Percentiles rank a stretch among this genome's conserved stretches.
Evolutionary conservation across 1,140 invertebrate species (phyloP).

Genomic region (Ceratina calcarata): DNA sequence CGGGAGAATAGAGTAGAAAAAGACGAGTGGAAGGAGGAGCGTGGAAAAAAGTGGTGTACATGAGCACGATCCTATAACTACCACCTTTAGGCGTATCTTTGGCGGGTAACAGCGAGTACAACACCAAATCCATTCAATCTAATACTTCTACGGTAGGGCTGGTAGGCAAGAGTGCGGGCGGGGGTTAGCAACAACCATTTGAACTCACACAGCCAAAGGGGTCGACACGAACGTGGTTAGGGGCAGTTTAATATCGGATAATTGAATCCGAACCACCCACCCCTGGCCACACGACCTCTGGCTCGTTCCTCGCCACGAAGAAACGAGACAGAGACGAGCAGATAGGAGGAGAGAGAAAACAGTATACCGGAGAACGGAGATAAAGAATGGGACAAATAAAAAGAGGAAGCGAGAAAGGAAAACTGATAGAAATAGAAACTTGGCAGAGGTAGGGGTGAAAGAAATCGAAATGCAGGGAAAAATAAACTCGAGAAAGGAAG

Average conservation of each 20-base stretch:
- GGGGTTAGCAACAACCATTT: constrained; percentile 75
- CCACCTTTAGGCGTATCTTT: constrained; percentile 74
- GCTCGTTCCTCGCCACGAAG: constrained; percentile 55
- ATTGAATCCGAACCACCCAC: constrained; percentile 78
- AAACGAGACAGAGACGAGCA: constrained; percentile 39
- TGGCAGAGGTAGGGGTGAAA: constrained; percentile 25
- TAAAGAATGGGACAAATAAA: constrained; percentile 44
- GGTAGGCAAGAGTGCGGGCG: background rate
- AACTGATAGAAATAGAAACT: constrained; percentile 52
- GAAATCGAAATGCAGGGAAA: constrained; percentile 31
- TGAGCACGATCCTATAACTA: constrained; percentile 65
- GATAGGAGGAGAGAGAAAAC: constrained; percentile 29
- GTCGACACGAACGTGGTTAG: constrained; percentile 77
- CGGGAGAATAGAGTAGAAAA: background rate
- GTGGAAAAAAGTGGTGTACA: constrained; percentile 52
- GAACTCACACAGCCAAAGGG: constrained; percentile 73
- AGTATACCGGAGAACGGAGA: constrained; percentile 43
- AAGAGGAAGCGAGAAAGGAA: constrained; percentile 28
- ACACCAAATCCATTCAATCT: constrained; percentile 79
- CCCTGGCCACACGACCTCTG: constrained; percentile 55
- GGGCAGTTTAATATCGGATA: constrained; percentile 81
- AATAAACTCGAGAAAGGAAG: constrained; percentile 21
- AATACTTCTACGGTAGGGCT: constrained; percentile 72
- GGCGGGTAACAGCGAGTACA: constrained; percentile 76
- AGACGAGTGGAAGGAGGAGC: background rate